Base-by-base conservation (phyloP, 2,888 invertebrate genomes). In the Gryllus longicercus region DNA sequence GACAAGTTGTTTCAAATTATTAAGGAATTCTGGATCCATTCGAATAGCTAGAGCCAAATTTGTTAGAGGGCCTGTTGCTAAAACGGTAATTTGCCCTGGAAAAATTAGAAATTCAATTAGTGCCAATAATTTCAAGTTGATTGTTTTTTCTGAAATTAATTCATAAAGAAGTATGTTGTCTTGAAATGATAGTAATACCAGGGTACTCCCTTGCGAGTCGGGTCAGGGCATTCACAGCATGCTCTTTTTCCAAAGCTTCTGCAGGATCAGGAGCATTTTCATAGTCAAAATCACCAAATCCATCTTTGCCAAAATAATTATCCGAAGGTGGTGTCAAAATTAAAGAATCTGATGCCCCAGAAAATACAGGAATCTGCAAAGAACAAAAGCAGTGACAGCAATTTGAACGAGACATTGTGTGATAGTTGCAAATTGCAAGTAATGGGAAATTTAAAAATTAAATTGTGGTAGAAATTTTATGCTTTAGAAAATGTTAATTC, bases 21-120 rank as follows among this genome's bases (percentile, higher is more conserved):
- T 75, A 8, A 84, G 78, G 78, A 88, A 87, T n/a, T 79, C 63
- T 1, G 85, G 84, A 81, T 88, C 86, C 49, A 90, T 82, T 76
- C 87, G 84, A 18, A 88, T 85, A 8, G 91, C 90, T 80, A 89
- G 81, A 2, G 91, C 91, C 74, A 91, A 81, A 83, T 91, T 91
- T 21, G 91, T 90, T 79, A 90, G 84, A 3, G 91, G 90, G 2
- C 90, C 91, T 16, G 90, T 81, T 11, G 85, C 84, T 3, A 88
- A 77, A 12, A 89, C 79, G 51, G 84, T 87, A 21, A 89, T 82
- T 83, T 86, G 82, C 49, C 85, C 88, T 88, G 82, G 51, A 84
- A 83, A 38, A 38, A 38, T 8, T 1, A 8, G 8, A 38, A 38
- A 38, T 38, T 38, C 8, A 38, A 38, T 38, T 38, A 38, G 38